These are phyloP conservation scores for Apeira syringaria DNA, from an alignment of 2,888 invertebrate species.

Conservation along the genomic window DNA sequence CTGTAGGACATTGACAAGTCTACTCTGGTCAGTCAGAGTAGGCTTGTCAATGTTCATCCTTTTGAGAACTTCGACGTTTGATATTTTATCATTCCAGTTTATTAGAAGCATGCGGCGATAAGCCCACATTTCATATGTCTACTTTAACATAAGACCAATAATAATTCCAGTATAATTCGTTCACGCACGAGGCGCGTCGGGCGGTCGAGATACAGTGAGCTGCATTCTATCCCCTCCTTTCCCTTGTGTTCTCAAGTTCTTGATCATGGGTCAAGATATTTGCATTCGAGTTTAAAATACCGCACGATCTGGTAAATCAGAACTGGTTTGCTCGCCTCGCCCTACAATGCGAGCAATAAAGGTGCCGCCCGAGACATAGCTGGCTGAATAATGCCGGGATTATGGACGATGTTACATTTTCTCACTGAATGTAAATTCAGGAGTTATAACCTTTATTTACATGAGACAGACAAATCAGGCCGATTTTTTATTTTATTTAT, in stretches of 20 bases:
- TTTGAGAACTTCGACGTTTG: too few relatives aligned
- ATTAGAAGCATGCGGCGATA: too few relatives aligned
- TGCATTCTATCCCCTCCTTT: constrained; percentile 47
- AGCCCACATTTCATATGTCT: too few relatives aligned
- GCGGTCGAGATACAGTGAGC: constrained; percentile 22
- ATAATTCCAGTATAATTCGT: constrained; percentile 2
- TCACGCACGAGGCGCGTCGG: constrained; percentile 7
- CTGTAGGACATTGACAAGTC: too few relatives aligned
- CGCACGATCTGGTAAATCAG: constrained; percentile 77
- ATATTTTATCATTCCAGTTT: too few relatives aligned
- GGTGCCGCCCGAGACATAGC: constrained; percentile 8
- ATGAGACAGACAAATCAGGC: too few relatives aligned
- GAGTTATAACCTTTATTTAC: too few relatives aligned
- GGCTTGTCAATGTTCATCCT: too few relatives aligned
- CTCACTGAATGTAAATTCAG: too few relatives aligned
- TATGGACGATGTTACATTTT: not conserved
- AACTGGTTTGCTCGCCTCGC: constrained; percentile 70
- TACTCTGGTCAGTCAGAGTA: too few relatives aligned
- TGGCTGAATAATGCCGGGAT: constrained; percentile 7
- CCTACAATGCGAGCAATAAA: constrained; percentile 41
- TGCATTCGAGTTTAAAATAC: constrained; percentile 76
- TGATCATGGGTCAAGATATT: constrained; percentile 70
- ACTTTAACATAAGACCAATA: too few relatives aligned
- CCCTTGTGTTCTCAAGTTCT: constrained; percentile 67
- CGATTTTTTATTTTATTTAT: too few relatives aligned